Evolutionary conservation across 2,888 invertebrate genomes (phyloP).

Genomic region (Lobophora halterata): DNA sequence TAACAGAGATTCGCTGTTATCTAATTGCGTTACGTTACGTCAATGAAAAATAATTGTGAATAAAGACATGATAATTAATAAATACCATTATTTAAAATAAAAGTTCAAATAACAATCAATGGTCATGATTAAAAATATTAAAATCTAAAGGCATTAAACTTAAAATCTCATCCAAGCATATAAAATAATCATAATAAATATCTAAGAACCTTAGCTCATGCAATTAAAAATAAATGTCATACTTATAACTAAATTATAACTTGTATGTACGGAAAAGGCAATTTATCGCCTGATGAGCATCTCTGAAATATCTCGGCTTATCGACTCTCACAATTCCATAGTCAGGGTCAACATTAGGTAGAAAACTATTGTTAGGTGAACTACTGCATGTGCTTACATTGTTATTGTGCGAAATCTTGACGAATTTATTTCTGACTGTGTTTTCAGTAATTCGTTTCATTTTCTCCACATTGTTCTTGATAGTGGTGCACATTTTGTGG

Average conservation of each 20-base stretch:
- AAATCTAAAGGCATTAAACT: too few relatives aligned
- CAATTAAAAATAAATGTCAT: background rate
- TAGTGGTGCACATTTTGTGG: slow-evolving; percentile 58
- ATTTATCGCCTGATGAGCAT: slow-evolving; percentile 66
- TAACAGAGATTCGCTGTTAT: too few relatives aligned
- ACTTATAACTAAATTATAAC: slow-evolving; percentile 38
- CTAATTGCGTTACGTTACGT: too few relatives aligned
- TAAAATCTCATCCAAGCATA: too few relatives aligned
- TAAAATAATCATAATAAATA: slow-evolving; percentile 9
- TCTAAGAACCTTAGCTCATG: slow-evolving; percentile 5
- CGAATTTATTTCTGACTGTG: slow-evolving; percentile 42
- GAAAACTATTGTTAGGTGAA: slow-evolving; percentile 21
- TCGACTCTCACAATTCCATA: slow-evolving; percentile 63
- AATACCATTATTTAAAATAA: too few relatives aligned
- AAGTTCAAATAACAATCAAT: too few relatives aligned
- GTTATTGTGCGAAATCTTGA: slow-evolving; percentile 47
- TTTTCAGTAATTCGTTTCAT: slow-evolving; percentile 60
- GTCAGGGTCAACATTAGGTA: slow-evolving; percentile 66
- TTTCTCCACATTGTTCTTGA: slow-evolving; percentile 59
- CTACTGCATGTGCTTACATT: slow-evolving; percentile 40
- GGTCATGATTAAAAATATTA: too few relatives aligned
- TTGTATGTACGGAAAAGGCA: slow-evolving; percentile 63
- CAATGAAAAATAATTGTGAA: too few relatives aligned
- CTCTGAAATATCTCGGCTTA: slow-evolving; percentile 66
- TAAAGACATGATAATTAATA: too few relatives aligned